A percentile compares a stretch with the other conserved stretches of the same genome.
Evolutionary conservation across 2,888 invertebrate genomes (phyloP).

Genomic region (Pammene fasciana): DNA sequence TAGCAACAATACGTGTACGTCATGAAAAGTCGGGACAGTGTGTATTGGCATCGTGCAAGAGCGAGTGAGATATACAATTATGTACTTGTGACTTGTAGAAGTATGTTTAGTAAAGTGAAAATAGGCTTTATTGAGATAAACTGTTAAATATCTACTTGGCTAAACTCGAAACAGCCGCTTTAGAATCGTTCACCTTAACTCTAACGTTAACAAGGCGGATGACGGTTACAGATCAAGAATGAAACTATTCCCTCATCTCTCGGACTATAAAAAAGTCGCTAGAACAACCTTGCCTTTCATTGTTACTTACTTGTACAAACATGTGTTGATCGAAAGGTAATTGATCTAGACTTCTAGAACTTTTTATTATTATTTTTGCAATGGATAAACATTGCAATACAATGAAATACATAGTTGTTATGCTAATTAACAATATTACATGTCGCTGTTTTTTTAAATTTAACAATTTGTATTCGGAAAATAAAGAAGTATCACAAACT

Average conservation of each 20-base stretch:
- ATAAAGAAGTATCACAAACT: background rate
- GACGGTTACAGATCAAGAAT: background rate
- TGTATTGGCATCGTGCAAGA: no score
- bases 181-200: no score
- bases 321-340: constrained; percentile 32
- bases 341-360: constrained; percentile 10
- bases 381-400: background rate
- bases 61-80: no score
- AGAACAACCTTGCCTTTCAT: constrained; percentile 36
- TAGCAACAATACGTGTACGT: no score
- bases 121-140: no score
- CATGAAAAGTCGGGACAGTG: no score
- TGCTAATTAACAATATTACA: background rate
- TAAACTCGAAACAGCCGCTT: no score
- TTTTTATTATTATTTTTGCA: constrained; percentile 4
- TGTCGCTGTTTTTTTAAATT: background rate
- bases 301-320: constrained; percentile 18
- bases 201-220: background rate
- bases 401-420: background rate
- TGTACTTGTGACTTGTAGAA: no score
- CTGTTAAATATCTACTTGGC: no score
- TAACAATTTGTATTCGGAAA: no score
- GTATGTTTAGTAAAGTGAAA: no score
- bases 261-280: constrained; percentile 32
- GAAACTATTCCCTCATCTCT: background rate